Base-by-base conservation (phyloP, 2,888 invertebrate genomes). In the Calliopum simillimum region DNA sequence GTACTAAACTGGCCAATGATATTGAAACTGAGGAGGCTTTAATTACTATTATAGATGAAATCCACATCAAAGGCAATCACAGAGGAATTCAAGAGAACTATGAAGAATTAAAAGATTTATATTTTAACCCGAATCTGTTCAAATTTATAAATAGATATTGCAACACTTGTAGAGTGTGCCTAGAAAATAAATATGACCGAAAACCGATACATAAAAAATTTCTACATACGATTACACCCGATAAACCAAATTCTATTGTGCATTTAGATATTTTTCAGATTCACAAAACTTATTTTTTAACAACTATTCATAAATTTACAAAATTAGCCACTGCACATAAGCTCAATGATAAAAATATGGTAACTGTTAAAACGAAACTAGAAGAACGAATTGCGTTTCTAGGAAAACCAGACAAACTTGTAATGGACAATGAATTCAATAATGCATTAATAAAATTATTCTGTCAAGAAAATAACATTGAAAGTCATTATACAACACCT, bases 361-460 rank as follows among this genome's bases (percentile, higher is more conserved):
- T 23, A 5, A 74, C 71, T 8, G 47, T 71, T 16, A 70, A 63
- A 63, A 46, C 53, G 14, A 73, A 71, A 67, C 46, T 74, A 6
- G 61, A 71, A 21, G 66, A 69, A 63, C 56, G 67, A 53, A 59
- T 69, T 21, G 16, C 64, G 12, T 55, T 61, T 21, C 46, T 68
- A 49, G 68, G 68, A 47, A 70, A 68, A 61, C 69, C 70, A 4
- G 59, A 68, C 8, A 46, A 64, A 12, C 8, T 71, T 2, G 56
- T 74, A 21, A 71, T 70, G 71, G 72, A 72, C 19, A 76, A 72
- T 47, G 73, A 74, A 53, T 73, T 74, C 55, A 69, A 74, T 16
- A 71, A 73, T 13, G 64, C 55, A 19, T 62, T 69, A 11, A 67
- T 74, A 25, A 75, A 55, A 53, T 21, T 69, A 16, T 73, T 69